These are phyloP conservation scores for Oopsacas minuta DNA, from an alignment of 37 sponge, comb jelly and placozoan genomes.

Conservation along the genomic window DNA sequence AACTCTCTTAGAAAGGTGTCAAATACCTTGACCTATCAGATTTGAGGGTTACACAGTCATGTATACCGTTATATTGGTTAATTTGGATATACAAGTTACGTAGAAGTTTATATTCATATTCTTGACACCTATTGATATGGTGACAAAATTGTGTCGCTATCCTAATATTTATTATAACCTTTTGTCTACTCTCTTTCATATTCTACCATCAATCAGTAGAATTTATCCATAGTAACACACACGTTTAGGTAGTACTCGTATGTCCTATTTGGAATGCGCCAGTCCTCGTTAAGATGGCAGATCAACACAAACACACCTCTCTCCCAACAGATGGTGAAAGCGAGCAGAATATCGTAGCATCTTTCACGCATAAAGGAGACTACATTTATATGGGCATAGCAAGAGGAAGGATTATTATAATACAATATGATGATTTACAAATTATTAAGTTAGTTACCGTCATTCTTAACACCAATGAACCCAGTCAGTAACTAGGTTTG, in stretches of 20 bases:
- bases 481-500: not conserved
- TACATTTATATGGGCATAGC: conserved; percentile 72
- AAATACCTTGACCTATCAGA: no score
- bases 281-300: conserved; percentile 39
- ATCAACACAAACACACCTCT: conserved; percentile 33
- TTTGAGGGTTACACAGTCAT: no score
- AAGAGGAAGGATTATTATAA: conserved; percentile 57
- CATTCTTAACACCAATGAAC: not conserved
- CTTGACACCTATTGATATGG: no score
- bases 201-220: no score
- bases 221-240: not conserved
- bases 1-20: no score
- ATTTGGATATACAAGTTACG: no score
- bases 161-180: no score
- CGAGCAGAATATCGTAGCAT: conserved; percentile 73
- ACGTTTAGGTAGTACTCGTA: conserved; percentile 56
- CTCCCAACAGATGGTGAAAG: conserved; percentile 82
- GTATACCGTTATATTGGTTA: no score
- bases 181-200: no score
- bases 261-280: conserved; percentile 89
- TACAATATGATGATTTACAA: conserved; percentile 23
- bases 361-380: conserved; percentile 74
- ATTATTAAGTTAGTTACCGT: not conserved
- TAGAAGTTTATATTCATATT: no score
- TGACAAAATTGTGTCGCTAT: no score